Percentiles rank a stretch among this genome's conserved stretches.
These are phyloP conservation scores for Antechinus stuartii DNA, from an alignment of 2,113 vertebrate species.

Conservation along the genomic window DNA sequence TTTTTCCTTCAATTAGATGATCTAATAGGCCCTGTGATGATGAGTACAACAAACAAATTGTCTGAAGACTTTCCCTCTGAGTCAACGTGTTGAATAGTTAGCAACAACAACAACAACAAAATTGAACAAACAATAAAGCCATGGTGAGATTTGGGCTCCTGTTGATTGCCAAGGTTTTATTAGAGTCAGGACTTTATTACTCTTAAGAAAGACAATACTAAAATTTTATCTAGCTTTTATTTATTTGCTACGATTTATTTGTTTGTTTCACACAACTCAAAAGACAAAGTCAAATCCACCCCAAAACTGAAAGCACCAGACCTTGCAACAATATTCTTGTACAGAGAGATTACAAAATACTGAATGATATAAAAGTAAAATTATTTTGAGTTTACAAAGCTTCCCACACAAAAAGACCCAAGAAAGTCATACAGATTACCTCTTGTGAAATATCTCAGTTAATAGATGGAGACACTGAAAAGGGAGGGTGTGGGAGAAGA, in stretches of 20 bases:
- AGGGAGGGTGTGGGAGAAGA: neutral
- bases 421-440: neutral
- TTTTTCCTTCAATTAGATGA: slow-evolving; percentile 81
- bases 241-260: neutral
- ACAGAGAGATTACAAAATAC: neutral
- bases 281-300: neutral
- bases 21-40: slow-evolving; percentile 82
- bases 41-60: slow-evolving; percentile 82
- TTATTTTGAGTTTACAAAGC: neutral
- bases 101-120: slow-evolving; percentile 68
- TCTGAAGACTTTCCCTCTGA: slow-evolving; percentile 70
- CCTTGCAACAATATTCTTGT: neutral
- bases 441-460: neutral
- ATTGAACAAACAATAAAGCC: neutral
- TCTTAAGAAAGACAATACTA: neutral
- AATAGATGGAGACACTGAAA: neutral
- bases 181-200: neutral
- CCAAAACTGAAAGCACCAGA: neutral
- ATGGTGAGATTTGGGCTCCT: neutral
- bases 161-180: neutral
- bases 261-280: neutral
- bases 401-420: neutral
- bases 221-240: neutral
- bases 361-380: neutral
- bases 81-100: slow-evolving; percentile 74